Evolutionary conservation across 2,113 vertebrate species (phyloP).

Genomic region (Platysteira castanea): DNA sequence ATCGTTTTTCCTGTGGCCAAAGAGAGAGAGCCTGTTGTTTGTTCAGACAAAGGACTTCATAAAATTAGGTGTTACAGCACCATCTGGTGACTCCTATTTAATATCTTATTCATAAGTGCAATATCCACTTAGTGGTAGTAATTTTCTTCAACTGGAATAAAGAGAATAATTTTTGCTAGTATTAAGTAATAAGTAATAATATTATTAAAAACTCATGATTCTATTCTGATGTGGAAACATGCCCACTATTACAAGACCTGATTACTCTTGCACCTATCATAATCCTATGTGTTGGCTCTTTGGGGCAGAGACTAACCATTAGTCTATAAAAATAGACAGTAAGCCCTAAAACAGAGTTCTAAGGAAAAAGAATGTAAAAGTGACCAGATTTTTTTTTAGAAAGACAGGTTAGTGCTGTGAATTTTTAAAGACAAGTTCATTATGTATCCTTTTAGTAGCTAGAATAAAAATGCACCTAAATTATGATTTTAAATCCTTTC

Average conservation of each 20-base stretch:
- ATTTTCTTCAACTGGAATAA: not conserved
- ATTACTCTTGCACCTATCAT: not conserved
- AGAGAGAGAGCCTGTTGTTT: slow-evolving; percentile 6
- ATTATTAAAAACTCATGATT: not conserved
- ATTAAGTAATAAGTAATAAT: not conserved
- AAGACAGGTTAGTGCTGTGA: not conserved
- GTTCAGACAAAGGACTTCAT: slow-evolving; percentile 34
- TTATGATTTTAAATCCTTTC: not conserved
- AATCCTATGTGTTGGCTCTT: not conserved
- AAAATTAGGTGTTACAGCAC: slow-evolving; percentile 65
- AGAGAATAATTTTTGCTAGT: not conserved
- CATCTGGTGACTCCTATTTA: slow-evolving; percentile 59
- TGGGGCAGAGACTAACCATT: not conserved
- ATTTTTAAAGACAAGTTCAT: not conserved
- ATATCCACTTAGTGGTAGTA: not conserved
- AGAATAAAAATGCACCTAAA: not conserved
- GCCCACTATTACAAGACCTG: not conserved
- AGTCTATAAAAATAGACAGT: not conserved
- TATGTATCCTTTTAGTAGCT: not conserved
- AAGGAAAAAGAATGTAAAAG: not conserved
- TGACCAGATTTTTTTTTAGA: not conserved
- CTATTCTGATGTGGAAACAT: not conserved
- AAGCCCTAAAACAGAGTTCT: not conserved
- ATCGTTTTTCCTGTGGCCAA: not conserved
- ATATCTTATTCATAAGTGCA: slow-evolving; percentile 31